Percentiles rank a stretch among this genome's conserved stretches.
These are phyloP conservation scores for Papilio helenus DNA, from an alignment of 1,140 invertebrate genomes.

Conservation along the genomic window DNA sequence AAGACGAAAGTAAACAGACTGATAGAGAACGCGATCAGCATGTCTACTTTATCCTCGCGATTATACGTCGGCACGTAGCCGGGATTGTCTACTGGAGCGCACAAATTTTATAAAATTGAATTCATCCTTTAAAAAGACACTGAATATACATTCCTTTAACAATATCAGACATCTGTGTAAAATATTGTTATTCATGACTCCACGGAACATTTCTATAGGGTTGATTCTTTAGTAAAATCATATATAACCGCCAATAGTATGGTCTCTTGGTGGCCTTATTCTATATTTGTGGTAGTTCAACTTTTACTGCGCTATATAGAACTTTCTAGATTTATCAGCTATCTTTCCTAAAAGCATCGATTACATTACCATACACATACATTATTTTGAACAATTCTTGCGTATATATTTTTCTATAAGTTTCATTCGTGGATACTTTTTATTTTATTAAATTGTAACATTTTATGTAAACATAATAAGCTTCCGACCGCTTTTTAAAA, in stretches of 20 bases:
- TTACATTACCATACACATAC: too few species aligned
- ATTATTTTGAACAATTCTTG: too few species aligned
- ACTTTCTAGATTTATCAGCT: too few species aligned
- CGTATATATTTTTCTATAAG: too few species aligned
- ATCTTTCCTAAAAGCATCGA: too few species aligned
- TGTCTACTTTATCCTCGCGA: slow-evolving; percentile 36
- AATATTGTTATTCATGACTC: not conserved
- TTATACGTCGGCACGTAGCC: slow-evolving; percentile 36
- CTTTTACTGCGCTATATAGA: too few species aligned
- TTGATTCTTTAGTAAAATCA: too few species aligned
- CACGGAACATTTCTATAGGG: not conserved
- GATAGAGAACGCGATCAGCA: slow-evolving; percentile 38
- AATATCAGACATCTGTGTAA: slow-evolving; percentile 8
- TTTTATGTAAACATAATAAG: slow-evolving; percentile 20
- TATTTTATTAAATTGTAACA: not conserved
- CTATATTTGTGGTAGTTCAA: too few species aligned
- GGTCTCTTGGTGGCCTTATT: too few species aligned
- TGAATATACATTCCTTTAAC: slow-evolving; percentile 18
- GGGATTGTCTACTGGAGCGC: slow-evolving; percentile 34
- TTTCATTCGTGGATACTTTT: too few species aligned
- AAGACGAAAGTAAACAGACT: slow-evolving; percentile 26
- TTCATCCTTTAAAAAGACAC: slow-evolving; percentile 32
- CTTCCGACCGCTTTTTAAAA: slow-evolving; percentile 22
- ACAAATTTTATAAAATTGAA: slow-evolving; percentile 40
- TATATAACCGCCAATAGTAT: too few species aligned